Conservation (phyloP, 2,113 vertebrate species). For the Drymodes brunneopygia region DNA sequence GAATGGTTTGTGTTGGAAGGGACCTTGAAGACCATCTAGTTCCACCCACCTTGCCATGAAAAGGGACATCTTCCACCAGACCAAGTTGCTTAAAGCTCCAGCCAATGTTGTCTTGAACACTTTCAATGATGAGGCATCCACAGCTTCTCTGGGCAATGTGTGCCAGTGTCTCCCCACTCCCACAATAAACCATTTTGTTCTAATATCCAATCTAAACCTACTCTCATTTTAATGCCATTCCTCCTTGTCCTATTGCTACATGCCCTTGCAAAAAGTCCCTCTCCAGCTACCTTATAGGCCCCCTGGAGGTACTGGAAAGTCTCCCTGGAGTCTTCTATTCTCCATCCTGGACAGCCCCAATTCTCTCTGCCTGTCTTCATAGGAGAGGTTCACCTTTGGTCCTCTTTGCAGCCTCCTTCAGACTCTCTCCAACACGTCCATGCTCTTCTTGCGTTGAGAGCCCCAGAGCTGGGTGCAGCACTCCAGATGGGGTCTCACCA, state of each 20-base stretch:
- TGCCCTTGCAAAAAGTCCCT: background rate
- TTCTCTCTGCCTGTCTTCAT: background rate
- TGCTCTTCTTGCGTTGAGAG: background rate
- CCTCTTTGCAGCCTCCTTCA: background rate
- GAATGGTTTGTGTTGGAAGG: background rate
- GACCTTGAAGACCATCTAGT: background rate
- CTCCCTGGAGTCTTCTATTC: background rate
- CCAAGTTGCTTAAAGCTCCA: background rate
- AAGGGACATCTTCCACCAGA: background rate
- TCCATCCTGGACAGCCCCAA: background rate
- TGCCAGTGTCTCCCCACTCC: background rate
- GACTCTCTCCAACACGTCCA: fast-evolving
- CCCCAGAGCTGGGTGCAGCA: background rate
- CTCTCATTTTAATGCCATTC: background rate
- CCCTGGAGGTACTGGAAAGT: background rate
- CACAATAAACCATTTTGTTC: background rate
- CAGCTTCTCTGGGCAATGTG: background rate
- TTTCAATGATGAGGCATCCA: background rate
- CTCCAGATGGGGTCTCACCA: background rate
- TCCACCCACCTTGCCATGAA: too few species aligned
- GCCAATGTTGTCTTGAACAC: fast-evolving
- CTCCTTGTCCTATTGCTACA: background rate
- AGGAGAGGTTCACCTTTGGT: background rate
- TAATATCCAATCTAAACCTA: background rate
- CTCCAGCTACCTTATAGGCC: background rate